Conservation (phyloP, 2,113 vertebrate genomes). For the Perccottus glenii region DNA sequence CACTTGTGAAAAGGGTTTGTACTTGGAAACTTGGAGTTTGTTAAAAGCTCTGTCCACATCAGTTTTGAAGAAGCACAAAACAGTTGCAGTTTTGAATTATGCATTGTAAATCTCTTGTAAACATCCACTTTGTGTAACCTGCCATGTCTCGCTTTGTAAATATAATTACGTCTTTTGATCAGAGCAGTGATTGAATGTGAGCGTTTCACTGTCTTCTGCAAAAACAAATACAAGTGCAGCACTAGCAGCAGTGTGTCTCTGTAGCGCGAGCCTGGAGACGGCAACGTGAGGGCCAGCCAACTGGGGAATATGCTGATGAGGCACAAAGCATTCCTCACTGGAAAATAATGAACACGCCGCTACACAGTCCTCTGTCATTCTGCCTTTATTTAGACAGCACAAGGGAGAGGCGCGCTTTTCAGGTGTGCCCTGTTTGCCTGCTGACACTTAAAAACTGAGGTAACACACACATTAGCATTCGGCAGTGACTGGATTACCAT, state of each 20-base stretch:
- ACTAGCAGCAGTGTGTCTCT: slow-evolving; percentile 53
- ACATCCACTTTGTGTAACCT: slow-evolving; percentile 1
- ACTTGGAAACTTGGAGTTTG: no score
- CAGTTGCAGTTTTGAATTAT: neutral
- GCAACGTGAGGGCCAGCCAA: slow-evolving; percentile 42
- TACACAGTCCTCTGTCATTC: slow-evolving; percentile 58
- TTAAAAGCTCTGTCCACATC: neutral
- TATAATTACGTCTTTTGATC: neutral
- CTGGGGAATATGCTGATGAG: slow-evolving; percentile 67
- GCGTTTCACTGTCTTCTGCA: neutral
- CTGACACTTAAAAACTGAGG: slow-evolving; percentile 6
- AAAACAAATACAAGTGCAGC: neutral
- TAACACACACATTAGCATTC: slow-evolving; percentile 8
- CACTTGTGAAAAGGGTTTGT: no score
- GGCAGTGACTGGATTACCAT: neutral
- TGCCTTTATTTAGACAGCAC: slow-evolving; percentile 57
- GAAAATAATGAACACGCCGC: slow-evolving; percentile 55
- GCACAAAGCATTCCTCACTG: slow-evolving; percentile 58
- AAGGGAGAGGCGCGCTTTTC: slow-evolving; percentile 29
- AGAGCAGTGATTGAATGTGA: neutral
- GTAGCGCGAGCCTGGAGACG: slow-evolving; percentile 41
- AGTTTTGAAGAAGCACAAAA: neutral
- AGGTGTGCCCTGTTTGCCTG: slow-evolving; percentile 43
- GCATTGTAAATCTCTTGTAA: neutral
- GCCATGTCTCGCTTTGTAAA: slow-evolving; percentile 4